Base-by-base conservation (phyloP, 2,888 invertebrate genomes). In the Rhamnusium bicolor region DNA sequence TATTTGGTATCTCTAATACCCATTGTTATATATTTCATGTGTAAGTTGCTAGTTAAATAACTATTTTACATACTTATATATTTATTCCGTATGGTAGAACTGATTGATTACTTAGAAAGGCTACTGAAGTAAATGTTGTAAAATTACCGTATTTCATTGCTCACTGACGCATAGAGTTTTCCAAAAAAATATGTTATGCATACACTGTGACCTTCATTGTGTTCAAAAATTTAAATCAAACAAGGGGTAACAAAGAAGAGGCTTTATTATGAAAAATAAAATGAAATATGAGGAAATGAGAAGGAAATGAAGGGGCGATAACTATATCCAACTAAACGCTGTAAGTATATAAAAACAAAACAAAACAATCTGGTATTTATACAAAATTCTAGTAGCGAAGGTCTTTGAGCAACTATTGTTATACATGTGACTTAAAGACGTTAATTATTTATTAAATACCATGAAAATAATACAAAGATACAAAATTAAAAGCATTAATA, bases 391-490 rank as follows among this genome's bases (percentile, higher is more conserved):
- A 53, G 12, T 21, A 56, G 40, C 56, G 56, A 62, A 14, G 1
- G 40, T 65, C 53, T 8, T 65, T 65, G 65, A 65, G 65, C 65
- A 65, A 65, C 19, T 32, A 18, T 32, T 32, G 18, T n/a, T n/a
- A 40, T n/a, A 40, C n/a, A 1, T 29, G 14, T 32, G 18, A 58
- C 24, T 19, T 19, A 51, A 51, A 49, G 4, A 1, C 18, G 19
- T 19, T 18, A 19, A 51, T 51, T 5, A 51, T 10, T 1, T 19
- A 8, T 51, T 10, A 51, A 18, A 4, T 51, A 51, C 1, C 18
- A n/a, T 51, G 18, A n/a, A 1, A 51, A 40, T n/a, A 4, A n/a
- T 40, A 40, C n/a, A 40, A 32, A 32, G 12, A 40, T 40, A n/a
- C n/a, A n/a, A 40, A 32, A 10, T 32, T 32, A 5, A 8, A 10